These are phyloP conservation scores for Poeciliopsis turrubarensis DNA, from an alignment of 2,113 vertebrate species.

Conservation along the genomic window DNA sequence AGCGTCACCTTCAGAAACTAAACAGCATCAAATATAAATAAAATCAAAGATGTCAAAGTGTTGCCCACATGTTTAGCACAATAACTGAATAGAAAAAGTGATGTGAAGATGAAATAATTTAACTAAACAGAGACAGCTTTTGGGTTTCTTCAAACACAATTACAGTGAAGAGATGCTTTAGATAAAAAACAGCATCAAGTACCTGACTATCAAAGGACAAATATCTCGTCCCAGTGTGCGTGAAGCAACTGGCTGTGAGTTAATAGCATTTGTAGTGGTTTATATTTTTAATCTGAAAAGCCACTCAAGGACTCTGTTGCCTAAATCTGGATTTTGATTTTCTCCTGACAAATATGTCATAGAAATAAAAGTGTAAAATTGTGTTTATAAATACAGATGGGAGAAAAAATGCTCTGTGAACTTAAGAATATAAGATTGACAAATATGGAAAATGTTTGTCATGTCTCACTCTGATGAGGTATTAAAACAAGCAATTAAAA, in stretches of 20 bases:
- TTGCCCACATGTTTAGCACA: neutral
- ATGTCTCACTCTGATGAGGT: neutral
- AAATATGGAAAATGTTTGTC: neutral
- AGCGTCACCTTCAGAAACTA: neutral
- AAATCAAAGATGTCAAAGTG: neutral
- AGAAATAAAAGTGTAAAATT: neutral
- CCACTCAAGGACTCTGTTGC: neutral
- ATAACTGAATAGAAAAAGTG: neutral
- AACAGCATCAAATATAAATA: neutral
- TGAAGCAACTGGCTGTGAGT: neutral
- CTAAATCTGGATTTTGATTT: neutral
- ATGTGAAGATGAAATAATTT: neutral
- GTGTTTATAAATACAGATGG: neutral
- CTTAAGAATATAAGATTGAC: neutral
- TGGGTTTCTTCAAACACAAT: neutral
- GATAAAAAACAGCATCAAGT: slow-evolving; percentile 7
- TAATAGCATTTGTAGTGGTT: neutral
- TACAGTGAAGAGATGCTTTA: neutral
- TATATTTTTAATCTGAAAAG: neutral
- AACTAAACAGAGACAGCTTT: neutral
- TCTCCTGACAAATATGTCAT: neutral
- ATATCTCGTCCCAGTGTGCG: neutral
- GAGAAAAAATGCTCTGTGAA: neutral
- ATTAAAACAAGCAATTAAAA: neutral
- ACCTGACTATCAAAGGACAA: neutral